Percentiles rank a stretch among this genome's conserved stretches.
Evolutionary conservation across 2,797 vertebrate species (phyloP).

Genomic region (Intellagama lesueurii): DNA sequence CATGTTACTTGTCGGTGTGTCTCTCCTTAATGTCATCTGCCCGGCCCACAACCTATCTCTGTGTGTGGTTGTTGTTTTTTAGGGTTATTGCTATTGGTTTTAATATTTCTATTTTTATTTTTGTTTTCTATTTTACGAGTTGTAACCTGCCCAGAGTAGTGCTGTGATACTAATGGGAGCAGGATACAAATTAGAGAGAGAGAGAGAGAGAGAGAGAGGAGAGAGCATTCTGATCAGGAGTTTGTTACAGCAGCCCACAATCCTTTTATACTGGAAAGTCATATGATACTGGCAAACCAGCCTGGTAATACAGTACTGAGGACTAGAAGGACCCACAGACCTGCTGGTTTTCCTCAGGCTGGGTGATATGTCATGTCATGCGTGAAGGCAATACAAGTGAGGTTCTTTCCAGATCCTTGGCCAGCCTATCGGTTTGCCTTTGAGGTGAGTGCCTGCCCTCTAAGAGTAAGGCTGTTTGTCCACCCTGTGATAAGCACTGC

Average conservation of each 20-base stretch:
- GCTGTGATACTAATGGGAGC: too few species aligned
- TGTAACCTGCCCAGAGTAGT: too few species aligned
- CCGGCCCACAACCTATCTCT: too few species aligned
- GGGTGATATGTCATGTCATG: neutral
- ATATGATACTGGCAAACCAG: neutral
- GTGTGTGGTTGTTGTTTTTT: too few species aligned
- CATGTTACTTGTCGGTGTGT: too few species aligned
- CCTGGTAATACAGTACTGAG: neutral
- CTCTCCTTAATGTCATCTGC: too few species aligned
- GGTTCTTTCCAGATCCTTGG: neutral
- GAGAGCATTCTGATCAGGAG: neutral
- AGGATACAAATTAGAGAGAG: too few species aligned
- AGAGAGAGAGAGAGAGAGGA: too few species aligned
- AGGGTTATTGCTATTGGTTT: too few species aligned
- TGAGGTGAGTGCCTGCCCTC: neutral
- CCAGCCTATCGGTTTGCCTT: neutral
- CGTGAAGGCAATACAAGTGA: neutral
- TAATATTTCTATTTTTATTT: too few species aligned
- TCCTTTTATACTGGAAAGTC: neutral
- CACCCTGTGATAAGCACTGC: neutral
- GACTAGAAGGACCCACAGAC: neutral
- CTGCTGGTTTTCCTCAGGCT: neutral
- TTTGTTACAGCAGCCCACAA: neutral
- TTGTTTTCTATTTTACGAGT: too few species aligned
- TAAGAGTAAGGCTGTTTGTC: too few species aligned